Evolutionary conservation across 2,797 vertebrate species (phyloP), one percentile per base, ranked within the genome.

Genomic region (Rhadinocentrus ornatus): DNA sequence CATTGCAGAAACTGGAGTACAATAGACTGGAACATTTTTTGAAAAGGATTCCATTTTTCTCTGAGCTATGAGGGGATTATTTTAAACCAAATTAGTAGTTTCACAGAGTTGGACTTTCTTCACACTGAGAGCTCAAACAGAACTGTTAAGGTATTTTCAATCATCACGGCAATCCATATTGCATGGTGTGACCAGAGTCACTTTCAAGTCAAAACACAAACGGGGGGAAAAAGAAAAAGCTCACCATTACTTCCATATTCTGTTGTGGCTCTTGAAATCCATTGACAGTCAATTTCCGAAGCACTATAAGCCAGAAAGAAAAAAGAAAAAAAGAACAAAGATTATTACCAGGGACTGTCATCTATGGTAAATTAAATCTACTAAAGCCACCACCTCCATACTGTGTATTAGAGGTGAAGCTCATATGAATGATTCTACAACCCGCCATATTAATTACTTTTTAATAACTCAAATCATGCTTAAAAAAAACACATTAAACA

Each of bases 161-260:
- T 89, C 81, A 82, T 76, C 69, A 57, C 15, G 22, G 52, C 55
- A 77, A 62, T 78, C 71, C 82, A 66, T 39, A 85, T 81, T 69
- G 32, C 80, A 78, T 50, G 52, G 56, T 71, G 29, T 63, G 66
- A 82, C 37, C 63, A 26, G 68, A 81, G 63, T 69, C 26, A 46
- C 73, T 77, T 78, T 83, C 32, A 53, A 66, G 62, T 69, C 71
- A 71, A 80, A 84, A 78, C 29, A 71, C 44, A 58, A 50, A 71
- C n/a, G 80, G 46, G 44, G 8, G 37, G 37, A 15, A 11, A 71
- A 74, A 85, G 72, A 66, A 27, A 74, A 61, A 32, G 93, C 96
- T 97, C 93, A 99, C 98, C 97, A 99, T 98, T 67, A 96, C 96
- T 77, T 99, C 97, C 91, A 93, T 87, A 80, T 94, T 97, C 86